Evolutionary conservation across 2,797 vertebrate species (phyloP).

Genomic region (Helarctos malayanus): DNA sequence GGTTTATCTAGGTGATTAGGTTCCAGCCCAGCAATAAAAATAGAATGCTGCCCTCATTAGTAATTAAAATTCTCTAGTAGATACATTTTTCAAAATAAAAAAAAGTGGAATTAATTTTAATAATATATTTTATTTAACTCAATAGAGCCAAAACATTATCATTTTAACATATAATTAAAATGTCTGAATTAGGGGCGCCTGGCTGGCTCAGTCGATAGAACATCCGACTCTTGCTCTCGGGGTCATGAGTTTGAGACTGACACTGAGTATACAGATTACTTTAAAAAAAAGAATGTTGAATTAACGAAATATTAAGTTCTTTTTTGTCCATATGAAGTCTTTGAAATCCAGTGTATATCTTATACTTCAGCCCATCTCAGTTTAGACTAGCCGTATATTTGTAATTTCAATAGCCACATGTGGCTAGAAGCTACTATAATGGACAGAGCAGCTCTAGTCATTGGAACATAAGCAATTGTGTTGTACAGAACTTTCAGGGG

Average conservation of each 20-base stretch:
- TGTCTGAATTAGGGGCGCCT: background rate
- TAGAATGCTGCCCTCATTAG: background rate
- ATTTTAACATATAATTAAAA: conserved; percentile 10
- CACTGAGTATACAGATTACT: background rate
- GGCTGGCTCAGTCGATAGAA: background rate
- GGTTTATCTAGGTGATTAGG: background rate
- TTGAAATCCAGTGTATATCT: background rate
- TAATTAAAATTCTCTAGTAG: background rate
- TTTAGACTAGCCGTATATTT: background rate
- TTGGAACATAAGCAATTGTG: background rate
- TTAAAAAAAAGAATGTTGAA: background rate
- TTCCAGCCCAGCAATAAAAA: background rate
- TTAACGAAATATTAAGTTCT: background rate
- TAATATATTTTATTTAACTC: conserved; percentile 17
- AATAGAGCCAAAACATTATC: conserved; percentile 15
- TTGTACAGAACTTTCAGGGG: background rate
- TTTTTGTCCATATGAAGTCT: background rate
- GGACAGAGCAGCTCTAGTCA: background rate
- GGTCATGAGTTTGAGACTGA: background rate
- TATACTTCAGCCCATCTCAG: background rate
- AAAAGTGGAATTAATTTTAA: background rate
- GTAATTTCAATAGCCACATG: background rate
- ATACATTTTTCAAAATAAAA: background rate
- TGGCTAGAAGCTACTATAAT: background rate
- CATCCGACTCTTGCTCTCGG: background rate